Evolutionary conservation across 2,797 vertebrate species (phyloP).

Genomic region (Allobates femoralis): DNA sequence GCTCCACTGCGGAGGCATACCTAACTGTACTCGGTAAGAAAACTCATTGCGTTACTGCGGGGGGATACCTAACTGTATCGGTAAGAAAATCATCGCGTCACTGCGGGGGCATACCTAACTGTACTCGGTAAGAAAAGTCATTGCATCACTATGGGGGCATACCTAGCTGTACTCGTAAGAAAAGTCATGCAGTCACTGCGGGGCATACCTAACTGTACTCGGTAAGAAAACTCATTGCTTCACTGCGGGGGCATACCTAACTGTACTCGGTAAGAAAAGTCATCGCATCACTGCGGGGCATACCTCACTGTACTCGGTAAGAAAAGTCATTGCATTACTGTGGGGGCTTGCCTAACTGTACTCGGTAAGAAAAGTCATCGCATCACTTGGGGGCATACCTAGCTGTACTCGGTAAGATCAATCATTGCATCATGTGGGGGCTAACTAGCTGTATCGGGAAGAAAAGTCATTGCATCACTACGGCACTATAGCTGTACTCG

Average conservation of each 20-base stretch:
- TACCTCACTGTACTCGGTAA: slow-evolving; percentile 87
- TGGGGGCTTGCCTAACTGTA: slow-evolving; percentile 85
- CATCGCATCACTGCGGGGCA: slow-evolving; percentile 80
- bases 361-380: slow-evolving; percentile 84
- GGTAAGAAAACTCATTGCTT: slow-evolving; percentile 87
- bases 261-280: slow-evolving; percentile 85
- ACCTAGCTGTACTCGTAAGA: slow-evolving; percentile 85
- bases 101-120: no score
- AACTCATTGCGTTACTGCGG: no score
- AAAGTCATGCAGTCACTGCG: slow-evolving; percentile 77
- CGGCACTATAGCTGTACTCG: slow-evolving; percentile 87
- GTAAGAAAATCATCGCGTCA: no score
- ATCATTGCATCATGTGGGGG: no score
- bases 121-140: no score
- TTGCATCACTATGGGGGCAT: slow-evolving; percentile 82
- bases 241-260: slow-evolving; percentile 82
- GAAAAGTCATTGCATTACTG: slow-evolving; percentile 74
- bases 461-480: no score
- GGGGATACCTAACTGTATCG: no score
- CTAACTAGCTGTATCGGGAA: no score
- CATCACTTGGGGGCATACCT: no score
- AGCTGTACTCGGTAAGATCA: no score
- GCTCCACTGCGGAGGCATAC: slow-evolving; percentile 80
- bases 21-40: slow-evolving; percentile 86
- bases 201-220: slow-evolving; percentile 84